These are phyloP conservation scores for Drosophila nebulosa DNA, from an alignment of 1,140 invertebrate genomes.

Conservation along the genomic window DNA sequence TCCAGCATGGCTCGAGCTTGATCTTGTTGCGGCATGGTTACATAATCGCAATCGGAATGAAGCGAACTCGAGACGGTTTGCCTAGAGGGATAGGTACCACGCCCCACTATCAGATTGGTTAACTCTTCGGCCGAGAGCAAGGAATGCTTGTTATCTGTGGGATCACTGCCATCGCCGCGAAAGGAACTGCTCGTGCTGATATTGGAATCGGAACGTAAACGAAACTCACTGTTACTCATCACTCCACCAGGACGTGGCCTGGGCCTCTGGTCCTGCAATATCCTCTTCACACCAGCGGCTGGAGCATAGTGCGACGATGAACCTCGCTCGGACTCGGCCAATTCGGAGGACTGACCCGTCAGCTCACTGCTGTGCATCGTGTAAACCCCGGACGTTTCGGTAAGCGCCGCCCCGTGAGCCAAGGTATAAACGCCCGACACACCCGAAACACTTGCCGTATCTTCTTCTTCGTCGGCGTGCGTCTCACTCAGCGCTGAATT, in stretches of 20 bases:
- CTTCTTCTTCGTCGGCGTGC: constrained; percentile 82
- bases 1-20: constrained; percentile 82
- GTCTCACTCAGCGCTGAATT: constrained; percentile 88
- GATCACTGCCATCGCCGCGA: constrained; percentile 92
- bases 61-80: constrained; percentile 91
- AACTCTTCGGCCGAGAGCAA: constrained; percentile 89
- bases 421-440: constrained; percentile 81
- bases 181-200: constrained; percentile 88
- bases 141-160: constrained; percentile 88
- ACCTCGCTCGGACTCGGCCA: constrained; percentile 80
- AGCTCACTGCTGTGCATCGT: constrained; percentile 88
- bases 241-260: constrained; percentile 58
- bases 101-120: constrained; percentile 90
- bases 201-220: constrained; percentile 88
- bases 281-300: constrained; percentile 42
- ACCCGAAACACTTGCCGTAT: constrained; percentile 81
- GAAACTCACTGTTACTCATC: constrained; percentile 80
- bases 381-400: constrained; percentile 90
- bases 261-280: not conserved
- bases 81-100: constrained; percentile 87
- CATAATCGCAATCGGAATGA: constrained; percentile 94
- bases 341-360: constrained; percentile 77
- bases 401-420: constrained; percentile 83
- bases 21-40: constrained; percentile 88
- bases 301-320: constrained; percentile 83